Evolutionary conservation across 2,888 invertebrate genomes (phyloP).

Genomic region (Liposcelis brunnea): DNA sequence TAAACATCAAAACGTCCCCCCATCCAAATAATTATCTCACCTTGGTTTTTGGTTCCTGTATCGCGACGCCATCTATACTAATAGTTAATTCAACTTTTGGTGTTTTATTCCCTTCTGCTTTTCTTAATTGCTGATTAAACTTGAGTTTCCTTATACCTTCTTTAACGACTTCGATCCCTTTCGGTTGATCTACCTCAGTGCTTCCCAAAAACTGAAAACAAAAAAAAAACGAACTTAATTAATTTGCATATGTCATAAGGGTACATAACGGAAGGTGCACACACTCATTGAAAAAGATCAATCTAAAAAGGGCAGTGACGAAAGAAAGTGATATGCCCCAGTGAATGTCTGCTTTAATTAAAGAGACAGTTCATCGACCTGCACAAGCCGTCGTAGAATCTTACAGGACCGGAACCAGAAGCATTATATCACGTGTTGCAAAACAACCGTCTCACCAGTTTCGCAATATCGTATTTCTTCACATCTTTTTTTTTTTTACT

Average conservation of each 20-base stretch:
- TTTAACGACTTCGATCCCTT: slow-evolving; percentile 95
- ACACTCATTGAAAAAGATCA: no score
- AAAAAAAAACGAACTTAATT: slow-evolving; percentile 11
- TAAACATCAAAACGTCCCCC: background rate
- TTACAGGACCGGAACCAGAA: no score
- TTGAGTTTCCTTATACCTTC: slow-evolving; percentile 92
- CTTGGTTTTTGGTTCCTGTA: slow-evolving; percentile 49
- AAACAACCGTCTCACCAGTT: no score
- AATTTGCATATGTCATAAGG: no score
- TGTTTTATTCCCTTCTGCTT: slow-evolving; percentile 78
- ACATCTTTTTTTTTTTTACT: background rate
- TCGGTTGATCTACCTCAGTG: slow-evolving; percentile 87
- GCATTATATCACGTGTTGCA: no score
- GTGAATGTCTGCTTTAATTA: no score
- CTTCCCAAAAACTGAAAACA: slow-evolving; percentile 73
- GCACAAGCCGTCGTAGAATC: no score
- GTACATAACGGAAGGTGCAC: no score
- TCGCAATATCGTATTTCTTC: slow-evolving; percentile 1
- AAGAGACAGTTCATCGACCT: no score
- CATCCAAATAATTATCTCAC: slow-evolving; percentile 20
- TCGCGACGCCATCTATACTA: slow-evolving; percentile 90
- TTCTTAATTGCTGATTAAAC: slow-evolving; percentile 81
- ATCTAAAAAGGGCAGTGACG: no score
- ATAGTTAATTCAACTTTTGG: slow-evolving; percentile 90
- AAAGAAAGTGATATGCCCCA: no score